Evolutionary conservation across 2,888 invertebrate species (phyloP), one percentile per base, ranked within the genome.

Genomic region (Kryphioiulus occultus): DNA sequence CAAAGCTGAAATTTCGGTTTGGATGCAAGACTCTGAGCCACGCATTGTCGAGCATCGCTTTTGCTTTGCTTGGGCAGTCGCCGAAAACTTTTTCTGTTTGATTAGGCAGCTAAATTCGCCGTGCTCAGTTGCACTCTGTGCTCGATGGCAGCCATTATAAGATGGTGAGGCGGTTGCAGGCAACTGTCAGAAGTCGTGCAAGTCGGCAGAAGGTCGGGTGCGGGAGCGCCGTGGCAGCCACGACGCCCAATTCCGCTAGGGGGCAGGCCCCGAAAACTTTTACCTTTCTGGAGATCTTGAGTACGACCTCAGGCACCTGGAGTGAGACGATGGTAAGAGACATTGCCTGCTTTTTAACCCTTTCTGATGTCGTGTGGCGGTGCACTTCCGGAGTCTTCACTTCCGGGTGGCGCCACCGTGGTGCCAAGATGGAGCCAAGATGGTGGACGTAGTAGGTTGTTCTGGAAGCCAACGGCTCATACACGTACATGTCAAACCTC

Each of bases 101-200:
- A 88, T 88, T 88, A 88, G 87, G 88, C 88, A 88, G 88, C 88
- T 82, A 88, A 88, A 88, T 88, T 88, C 87, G 87, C 88, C 83
- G 87, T 85, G 87, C 85, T 88, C 87, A 88, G 35, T 86, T n/a
- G 86, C 88, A 87, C 87, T 85, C 42, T 7, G 35, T 84, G 35
- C 35, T 35, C 35, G 42, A 84, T 84, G 84, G 84, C 84, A 84
- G 42, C 9, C 84, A 84, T 84, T 84, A 42, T 84, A 87, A 87
- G 88, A 87, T 87, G 88, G 87, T 85, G 68, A 87, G n/a, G 83
- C 88, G 44, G 84, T 83, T 83, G 83, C 44, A 59, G 83, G 84
- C 39, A 59, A 59, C 39, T 35, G 86, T 44, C 88, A 86, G 42
- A 83, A 82, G 86, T 47, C 42, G 26, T 15, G 86, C 35, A 78